Evolutionary conservation across 2,113 vertebrate species (phyloP), one percentile per base, ranked within the genome.

Genomic region (Zapornia atra): DNA sequence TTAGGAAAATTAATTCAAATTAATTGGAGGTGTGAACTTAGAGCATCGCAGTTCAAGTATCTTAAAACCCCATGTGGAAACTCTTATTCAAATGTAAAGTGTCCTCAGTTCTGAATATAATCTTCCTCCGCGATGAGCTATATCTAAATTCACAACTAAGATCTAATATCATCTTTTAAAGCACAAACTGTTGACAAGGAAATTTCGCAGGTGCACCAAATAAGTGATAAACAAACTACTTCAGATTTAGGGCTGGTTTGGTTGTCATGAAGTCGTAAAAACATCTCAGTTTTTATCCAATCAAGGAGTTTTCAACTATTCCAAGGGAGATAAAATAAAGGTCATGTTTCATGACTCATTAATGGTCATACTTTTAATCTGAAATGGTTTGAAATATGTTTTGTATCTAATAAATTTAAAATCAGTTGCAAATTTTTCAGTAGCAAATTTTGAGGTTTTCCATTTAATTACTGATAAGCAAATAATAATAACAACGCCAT

Each of bases 1-100:
- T 96, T 96, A 96, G 69, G 86, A 92, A 97, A 96, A 95, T 96
- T 96, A 97, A 96, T 95, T 96, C 92, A 96, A 92, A 96, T 96
- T 97, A 97, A 96, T 96, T 96, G 96, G 77, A 97, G 92, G 90
- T 96, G 96, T 96, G 94, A 97, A 94, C 95, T 96, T 93, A 61
- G 69, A 97, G 91, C 89, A 94, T 86, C 20, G 0, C 87, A 85
- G 91, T 95, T 96, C 87, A 92, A 96, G 94, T 87, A 90, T 94
- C 96, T 92, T 94, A 94, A 97, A 96, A 86, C 57, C 92, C 88
- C 91, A 92, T 92, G 94, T 96, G 94, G 83, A 96, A 97, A 96
- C 95, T 95, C 95, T 97, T 97, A 95, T 93, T 97, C 94, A 94
- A 84, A 96, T 65, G 78, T 96, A 96, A 96, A 97, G 96, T 91